Conservation (phyloP, 1,140 invertebrate species). For the Rhopalosiphum maidis region DNA sequence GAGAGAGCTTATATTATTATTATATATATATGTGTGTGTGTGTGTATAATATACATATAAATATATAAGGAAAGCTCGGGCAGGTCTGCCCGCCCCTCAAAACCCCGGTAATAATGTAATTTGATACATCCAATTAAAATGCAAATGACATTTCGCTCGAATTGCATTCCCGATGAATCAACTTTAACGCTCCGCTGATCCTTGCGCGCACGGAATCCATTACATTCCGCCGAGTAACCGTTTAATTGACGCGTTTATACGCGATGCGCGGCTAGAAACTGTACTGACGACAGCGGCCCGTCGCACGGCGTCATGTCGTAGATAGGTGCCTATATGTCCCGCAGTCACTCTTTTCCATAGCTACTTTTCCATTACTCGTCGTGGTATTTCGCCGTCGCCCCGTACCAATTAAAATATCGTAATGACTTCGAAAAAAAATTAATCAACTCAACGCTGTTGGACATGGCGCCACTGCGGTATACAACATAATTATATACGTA, state of each 20-base stretch:
- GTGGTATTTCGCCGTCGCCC: too few species aligned
- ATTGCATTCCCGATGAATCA: conserved; percentile 26
- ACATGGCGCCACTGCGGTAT: too few species aligned
- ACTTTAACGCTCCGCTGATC: conserved; percentile 44
- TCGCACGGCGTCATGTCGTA: neutral
- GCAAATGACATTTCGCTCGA: conserved; percentile 47
- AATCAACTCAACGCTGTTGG: neutral
- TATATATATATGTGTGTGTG: neutral
- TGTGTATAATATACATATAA: neutral
- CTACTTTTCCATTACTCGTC: too few species aligned
- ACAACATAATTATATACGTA: neutral
- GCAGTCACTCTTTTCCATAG: neutral
- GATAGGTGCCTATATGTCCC: too few species aligned
- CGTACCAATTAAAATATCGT: neutral
- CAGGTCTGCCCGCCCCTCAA: conserved; percentile 17
- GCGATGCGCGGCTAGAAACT: neutral
- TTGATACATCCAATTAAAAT: conserved; percentile 52
- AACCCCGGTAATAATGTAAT: conserved; percentile 49
- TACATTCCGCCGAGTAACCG: conserved; percentile 15
- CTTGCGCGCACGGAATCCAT: conserved; percentile 28
- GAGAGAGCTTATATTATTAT: conserved; percentile 27
- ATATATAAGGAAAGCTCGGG: neutral
- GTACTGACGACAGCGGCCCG: neutral
- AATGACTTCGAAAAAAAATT: neutral
- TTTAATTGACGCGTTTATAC: conserved; percentile 41